Conservation (phyloP, 2,113 vertebrate genomes). For the Cygnus atratus region DNA sequence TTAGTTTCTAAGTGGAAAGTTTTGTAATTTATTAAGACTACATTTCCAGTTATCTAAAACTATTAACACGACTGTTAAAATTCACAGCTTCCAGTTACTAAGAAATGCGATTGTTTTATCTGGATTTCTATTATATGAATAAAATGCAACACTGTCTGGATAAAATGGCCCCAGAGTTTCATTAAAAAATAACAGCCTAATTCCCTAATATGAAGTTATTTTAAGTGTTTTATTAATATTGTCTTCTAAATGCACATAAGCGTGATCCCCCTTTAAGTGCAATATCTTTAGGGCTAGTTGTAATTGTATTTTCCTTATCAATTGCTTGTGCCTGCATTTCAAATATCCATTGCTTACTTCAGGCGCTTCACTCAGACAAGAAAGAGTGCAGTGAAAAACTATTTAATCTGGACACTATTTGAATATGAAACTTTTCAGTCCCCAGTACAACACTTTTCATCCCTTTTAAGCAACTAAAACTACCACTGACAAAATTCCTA, state of each 20-base stretch:
- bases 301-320: slow-evolving; percentile 76
- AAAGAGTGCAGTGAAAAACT: slow-evolving; percentile 24
- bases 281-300: slow-evolving; percentile 68
- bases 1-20: slow-evolving; percentile 44
- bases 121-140: slow-evolving; percentile 66
- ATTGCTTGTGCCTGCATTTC: slow-evolving; percentile 64
- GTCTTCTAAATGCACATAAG: slow-evolving; percentile 68
- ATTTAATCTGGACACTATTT: slow-evolving; percentile 34
- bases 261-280: slow-evolving; percentile 64
- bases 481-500: neutral
- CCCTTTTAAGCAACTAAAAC: neutral
- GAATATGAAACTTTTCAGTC: slow-evolving; percentile 52
- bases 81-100: slow-evolving; percentile 71
- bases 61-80: slow-evolving; percentile 45
- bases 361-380: slow-evolving; percentile 54
- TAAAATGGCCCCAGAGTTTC: slow-evolving; percentile 70
- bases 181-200: slow-evolving; percentile 68
- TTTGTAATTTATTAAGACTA: slow-evolving; percentile 57
- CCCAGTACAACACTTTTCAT: neutral
- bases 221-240: slow-evolving; percentile 75
- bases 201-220: slow-evolving; percentile 68
- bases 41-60: slow-evolving; percentile 69
- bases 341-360: slow-evolving; percentile 67
- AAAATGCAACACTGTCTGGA: slow-evolving; percentile 56
- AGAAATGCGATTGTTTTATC: slow-evolving; percentile 74